These are phyloP conservation scores for Diadromus collaris DNA, from an alignment of 2,888 invertebrate species.

Conservation along the genomic window DNA sequence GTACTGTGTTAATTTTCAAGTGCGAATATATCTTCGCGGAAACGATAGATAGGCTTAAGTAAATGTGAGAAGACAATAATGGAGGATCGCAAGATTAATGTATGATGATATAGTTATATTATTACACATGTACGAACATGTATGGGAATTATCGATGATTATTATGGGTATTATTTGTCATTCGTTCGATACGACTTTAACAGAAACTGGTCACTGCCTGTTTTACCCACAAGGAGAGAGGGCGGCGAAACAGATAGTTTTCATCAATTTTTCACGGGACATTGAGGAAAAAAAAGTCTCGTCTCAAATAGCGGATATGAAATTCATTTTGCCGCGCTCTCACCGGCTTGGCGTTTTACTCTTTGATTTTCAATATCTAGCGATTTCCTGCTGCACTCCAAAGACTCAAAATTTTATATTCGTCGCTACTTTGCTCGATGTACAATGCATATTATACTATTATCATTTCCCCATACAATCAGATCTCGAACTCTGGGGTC, in stretches of 20 bases:
- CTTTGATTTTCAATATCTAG: conserved; percentile 7
- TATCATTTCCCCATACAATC: conserved; percentile 14
- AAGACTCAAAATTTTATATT: conserved; percentile 38
- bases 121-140: conserved; percentile 50
- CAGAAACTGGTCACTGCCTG: conserved; percentile 16
- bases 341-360: not conserved
- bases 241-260: not conserved
- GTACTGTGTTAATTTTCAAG: conserved; percentile 34
- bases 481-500: conserved; percentile 1
- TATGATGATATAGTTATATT: conserved; percentile 61
- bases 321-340: not conserved
- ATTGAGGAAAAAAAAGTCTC: not conserved
- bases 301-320: not conserved
- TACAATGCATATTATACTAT: conserved; percentile 8
- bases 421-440: conserved; percentile 9
- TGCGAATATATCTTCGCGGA: conserved; percentile 54
- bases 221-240: not conserved
- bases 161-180: conserved; percentile 31
- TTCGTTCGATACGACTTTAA: conserved; percentile 26
- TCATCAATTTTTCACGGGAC: not conserved
- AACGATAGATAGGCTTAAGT: conserved; percentile 73
- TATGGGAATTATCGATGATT: conserved; percentile 41
- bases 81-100: conserved; percentile 69
- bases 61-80: conserved; percentile 80
- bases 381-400: conserved; percentile 37